Evolutionary conservation across 2,113 vertebrate genomes (phyloP), one percentile per base, ranked within the genome.

Genomic region (Bubo bubo): DNA sequence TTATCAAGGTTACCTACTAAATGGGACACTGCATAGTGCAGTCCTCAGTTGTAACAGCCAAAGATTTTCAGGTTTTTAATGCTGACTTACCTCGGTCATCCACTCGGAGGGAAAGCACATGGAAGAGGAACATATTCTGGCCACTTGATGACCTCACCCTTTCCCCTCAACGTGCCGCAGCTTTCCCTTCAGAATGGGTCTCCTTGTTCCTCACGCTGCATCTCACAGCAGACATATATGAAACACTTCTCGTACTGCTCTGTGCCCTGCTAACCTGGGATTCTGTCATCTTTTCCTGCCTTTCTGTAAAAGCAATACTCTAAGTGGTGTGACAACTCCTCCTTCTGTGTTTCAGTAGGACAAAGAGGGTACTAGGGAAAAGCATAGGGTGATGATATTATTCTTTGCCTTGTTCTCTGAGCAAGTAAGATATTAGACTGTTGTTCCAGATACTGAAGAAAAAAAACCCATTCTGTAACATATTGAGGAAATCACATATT

Each of bases 41-140:
- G 53, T 26, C 14, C 49, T 60, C 43, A 13, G 18, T 3, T 37
- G 1, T 12, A 67, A 53, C 21, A 76, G 55, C 3, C 18, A 20
- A 23, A 30, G 43, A 75, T 19, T 26, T 76, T 41, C 37, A 80
- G 53, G 22, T 5, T 41, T 70, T 76, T 68, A 59, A 28, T 7
- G 21, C 58, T n/a, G 43, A 41, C 17, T 32, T 63, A 60, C 12
- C 17, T 53, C 45, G 23, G 12, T 2, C 59, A 14, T n/a, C 45
- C n/a, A 22, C 49, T 23, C 1, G 0, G 50, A 62, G 45, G 15
- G 43, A 72, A 85, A 50, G 18, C 9, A 34, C 0, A 0, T 43
- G 63, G 11, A 82, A 75, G 18, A 67, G 23, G 12, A 49, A 66
- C 20, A 4, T 9, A 19, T 4, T 64, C 39, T 64, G 45, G 12